Base-by-base conservation (phyloP, 2,113 vertebrate species). In the Bufo bufo region DNA sequence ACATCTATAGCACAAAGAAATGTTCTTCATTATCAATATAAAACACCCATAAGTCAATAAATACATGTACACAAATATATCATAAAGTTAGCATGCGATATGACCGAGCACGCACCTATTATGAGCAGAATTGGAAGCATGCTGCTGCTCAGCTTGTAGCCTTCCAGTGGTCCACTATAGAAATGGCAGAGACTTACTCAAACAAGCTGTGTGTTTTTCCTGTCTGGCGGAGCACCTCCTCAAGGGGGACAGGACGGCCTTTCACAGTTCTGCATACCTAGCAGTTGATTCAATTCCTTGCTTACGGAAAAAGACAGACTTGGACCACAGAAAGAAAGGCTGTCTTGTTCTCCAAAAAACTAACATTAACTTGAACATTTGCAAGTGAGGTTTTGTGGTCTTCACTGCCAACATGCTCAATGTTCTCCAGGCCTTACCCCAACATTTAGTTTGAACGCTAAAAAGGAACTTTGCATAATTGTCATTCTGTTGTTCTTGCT, bases 261-360 rank as follows among this genome's bases (percentile, higher is more conserved):
- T 89, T 84, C 87, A 88, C 54, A 78, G 74, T 11, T 20, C 50
- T 66, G 82, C 82, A 84, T 84, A 82, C 81, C 59, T 89, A 69
- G 71, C 81, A 54, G 59, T 49, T 78, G 59, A 77, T 89, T 84
- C 87, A 77, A 50, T 77, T 84, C 50, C 74, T 69, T 65, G 33
- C 65, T 50, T 13, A 59, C 2, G 59, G 50, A 49, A 89, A 65
- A 43, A 45, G 49, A 65, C 80, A 77, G 59, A 6, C 58, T 74
- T 52, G 12, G 66, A 77, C 78, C 72, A 78, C 56, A 84, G n/a
- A 50, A 65, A 88, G 59, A 84, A 88, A 83, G 71, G 50, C 19
- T 1, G 80, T 16, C 61, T 84, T 89, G 82, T 89, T 84, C 87
- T 69, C 61, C 19, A 5, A 56, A 43, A 52, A 77, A n/a, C 66